A percentile compares a stretch with the other conserved stretches of the same genome.
phyloP scores from a whole-genome alignment of 2,797 vertebrate species.

The Bradypodion pumilum region DNA sequence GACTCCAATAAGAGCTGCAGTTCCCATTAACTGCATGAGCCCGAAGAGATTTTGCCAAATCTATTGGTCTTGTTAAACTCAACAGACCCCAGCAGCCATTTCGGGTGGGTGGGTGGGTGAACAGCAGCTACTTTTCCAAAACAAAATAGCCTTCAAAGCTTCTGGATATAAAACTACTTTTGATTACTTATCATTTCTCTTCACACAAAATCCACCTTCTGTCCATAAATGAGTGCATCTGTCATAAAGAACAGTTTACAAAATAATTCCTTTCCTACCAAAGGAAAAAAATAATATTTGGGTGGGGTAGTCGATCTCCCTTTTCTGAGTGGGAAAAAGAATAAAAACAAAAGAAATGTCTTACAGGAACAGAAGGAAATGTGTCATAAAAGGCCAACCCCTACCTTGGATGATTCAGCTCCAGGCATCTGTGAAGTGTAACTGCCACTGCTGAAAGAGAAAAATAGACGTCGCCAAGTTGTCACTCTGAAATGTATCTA shows the following conservation, averaged over 20 bases:
- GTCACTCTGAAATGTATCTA: too few species aligned
- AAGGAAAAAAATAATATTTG: not conserved
- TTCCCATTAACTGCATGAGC: conserved; percentile 52
- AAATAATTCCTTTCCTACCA: not conserved
- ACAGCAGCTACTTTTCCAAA: conserved; percentile 39
- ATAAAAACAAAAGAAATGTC: not conserved
- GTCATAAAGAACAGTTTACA: not conserved
- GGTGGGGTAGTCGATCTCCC: not conserved
- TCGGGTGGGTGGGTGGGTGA: not conserved
- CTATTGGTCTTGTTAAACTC: conserved; percentile 69
- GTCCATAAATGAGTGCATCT: conserved; percentile 45
- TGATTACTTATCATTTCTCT: conserved; percentile 40
- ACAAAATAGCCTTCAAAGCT: conserved; percentile 61
- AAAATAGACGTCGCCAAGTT: too few species aligned
- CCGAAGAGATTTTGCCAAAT: conserved; percentile 64
- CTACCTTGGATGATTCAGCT: too few species aligned
- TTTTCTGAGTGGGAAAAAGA: not conserved
- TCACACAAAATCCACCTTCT: conserved; percentile 38
- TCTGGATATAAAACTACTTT: conserved; percentile 56
- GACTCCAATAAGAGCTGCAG: conserved; percentile 52
- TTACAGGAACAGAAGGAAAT: not conserved
- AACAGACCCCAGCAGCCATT: conserved; percentile 59
- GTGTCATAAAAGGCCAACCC: not conserved
- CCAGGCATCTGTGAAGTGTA: too few species aligned
- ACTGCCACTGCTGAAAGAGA: too few species aligned